phyloP scores from a whole-genome alignment of 2,888 invertebrate species.

The Cheilosia variabilis region DNA sequence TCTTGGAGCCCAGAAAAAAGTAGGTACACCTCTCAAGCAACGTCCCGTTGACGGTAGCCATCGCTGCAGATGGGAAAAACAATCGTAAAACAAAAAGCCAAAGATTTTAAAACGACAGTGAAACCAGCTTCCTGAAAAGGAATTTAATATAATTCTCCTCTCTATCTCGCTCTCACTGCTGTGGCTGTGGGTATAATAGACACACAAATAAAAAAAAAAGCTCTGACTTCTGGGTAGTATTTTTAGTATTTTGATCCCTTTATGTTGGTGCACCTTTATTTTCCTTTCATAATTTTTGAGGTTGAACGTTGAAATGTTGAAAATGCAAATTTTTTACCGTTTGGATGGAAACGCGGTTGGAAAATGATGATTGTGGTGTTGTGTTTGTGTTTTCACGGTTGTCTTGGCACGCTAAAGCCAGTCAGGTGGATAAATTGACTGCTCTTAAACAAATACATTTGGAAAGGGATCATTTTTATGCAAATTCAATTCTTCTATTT shows the following conservation, averaged over 20 bases:
- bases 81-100: slow-evolving; percentile 21
- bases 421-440: slow-evolving; percentile 13
- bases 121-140: slow-evolving; percentile 14
- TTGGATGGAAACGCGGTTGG: slow-evolving; percentile 27
- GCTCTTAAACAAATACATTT: neutral
- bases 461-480: too few relatives aligned
- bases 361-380: slow-evolving; percentile 31
- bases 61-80: slow-evolving; percentile 15
- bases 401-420: slow-evolving; percentile 14
- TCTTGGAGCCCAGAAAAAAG: too few relatives aligned
- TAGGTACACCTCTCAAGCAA: neutral
- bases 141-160: slow-evolving; percentile 29
- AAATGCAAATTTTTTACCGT: slow-evolving; percentile 48
- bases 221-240: neutral
- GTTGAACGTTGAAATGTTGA: slow-evolving; percentile 41
- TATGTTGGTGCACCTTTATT: slow-evolving; percentile 8
- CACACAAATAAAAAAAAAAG: slow-evolving; percentile 4
- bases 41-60: slow-evolving; percentile 12
- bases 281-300: slow-evolving; percentile 32
- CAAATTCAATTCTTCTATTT: too few relatives aligned
- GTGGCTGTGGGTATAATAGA: neutral
- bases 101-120: neutral
- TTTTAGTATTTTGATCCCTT: slow-evolving; percentile 2
- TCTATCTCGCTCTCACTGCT: neutral
- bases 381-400: slow-evolving; percentile 22